A percentile compares a stretch with the other conserved stretches of the same genome.
These are phyloP conservation scores for Apis mellifera DNA, from an alignment of 1,140 invertebrate species.

Conservation along the genomic window DNA sequence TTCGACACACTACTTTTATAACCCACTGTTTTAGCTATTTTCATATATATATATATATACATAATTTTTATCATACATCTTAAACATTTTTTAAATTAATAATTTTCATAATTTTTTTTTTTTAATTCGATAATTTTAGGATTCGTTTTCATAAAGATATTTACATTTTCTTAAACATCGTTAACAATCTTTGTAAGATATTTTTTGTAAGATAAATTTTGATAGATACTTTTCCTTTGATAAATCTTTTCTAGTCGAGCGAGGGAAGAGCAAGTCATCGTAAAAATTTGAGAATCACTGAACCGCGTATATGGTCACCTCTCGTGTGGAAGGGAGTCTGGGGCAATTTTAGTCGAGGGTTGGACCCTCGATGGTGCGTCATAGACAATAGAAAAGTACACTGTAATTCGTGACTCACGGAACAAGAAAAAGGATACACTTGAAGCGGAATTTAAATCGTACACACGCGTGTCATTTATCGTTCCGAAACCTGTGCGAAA, in stretches of 20 bases:
- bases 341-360: slow-evolving; percentile 40
- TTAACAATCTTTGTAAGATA: too few species aligned
- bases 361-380: slow-evolving; percentile 39
- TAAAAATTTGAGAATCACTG: slow-evolving; percentile 51
- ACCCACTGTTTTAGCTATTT: not conserved
- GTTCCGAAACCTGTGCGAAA: not conserved
- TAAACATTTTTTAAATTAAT: not conserved
- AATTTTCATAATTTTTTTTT: not conserved
- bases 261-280: not conserved
- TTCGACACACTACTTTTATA: not conserved
- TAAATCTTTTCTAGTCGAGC: not conserved
- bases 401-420: slow-evolving; percentile 59
- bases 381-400: slow-evolving; percentile 53
- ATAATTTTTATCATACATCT: not conserved
- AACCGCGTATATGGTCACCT: slow-evolving; percentile 40
- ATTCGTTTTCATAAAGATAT: too few species aligned
- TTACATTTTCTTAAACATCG: too few species aligned
- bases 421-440: slow-evolving; percentile 26
- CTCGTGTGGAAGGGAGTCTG: slow-evolving; percentile 14
- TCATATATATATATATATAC: too few species aligned
- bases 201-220: too few species aligned
- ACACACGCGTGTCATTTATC: not conserved
- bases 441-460: not conserved
- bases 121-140: not conserved
- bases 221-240: too few species aligned